Base-by-base conservation (phyloP, 64 coral and sea anemone genomes). In the Montipora capricornis region DNA sequence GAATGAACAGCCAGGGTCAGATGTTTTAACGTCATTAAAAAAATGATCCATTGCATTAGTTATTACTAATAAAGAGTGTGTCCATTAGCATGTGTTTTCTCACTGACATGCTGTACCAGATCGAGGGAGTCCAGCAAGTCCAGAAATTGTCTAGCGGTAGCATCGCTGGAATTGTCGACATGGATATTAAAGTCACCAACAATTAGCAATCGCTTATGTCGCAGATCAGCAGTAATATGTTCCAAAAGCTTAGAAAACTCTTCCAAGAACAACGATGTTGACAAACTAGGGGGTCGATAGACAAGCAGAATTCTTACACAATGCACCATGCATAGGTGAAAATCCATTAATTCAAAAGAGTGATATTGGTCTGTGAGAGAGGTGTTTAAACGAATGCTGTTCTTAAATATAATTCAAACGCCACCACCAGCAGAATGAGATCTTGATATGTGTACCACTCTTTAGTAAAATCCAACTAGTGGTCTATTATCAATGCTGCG, bases 31-130 rank as follows among this genome's bases (percentile, higher is more conserved):
- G 17, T 73, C n/a, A 73, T 73, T 73, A 73, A 73, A 3, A 73
- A 73, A 73, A 73, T 20, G 68, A 73, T 73, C 20, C 20, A 73
- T 73, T 14, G 12, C 17, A 73, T 73, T 73, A 19, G 68, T 13
- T 73, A 73, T 19, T 17, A n/a, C 68, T 2, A 73, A 73, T 73
- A 8, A 73, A 73, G 68, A 73, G 68, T 73, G 17, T 73, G 68
- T 19, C 68, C 68, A 73, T 73, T 73, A 17, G 68, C 68, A 73
- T 73, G 68, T 73, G 68, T 66, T 73, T 73, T 73, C 61, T 66
- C 68, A 15, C 14, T 73, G 68, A 73, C 68, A 73, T 73, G 68
- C 68, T 73, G 68, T 57, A 57, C 15, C 12, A 73, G 68, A 73
- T 73, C 17, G 68, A 73, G 16, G 68, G 13, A 73, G 17, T 73